Conservation (phyloP, 1,140 invertebrate species). For the Sitobion miscanthi region DNA sequence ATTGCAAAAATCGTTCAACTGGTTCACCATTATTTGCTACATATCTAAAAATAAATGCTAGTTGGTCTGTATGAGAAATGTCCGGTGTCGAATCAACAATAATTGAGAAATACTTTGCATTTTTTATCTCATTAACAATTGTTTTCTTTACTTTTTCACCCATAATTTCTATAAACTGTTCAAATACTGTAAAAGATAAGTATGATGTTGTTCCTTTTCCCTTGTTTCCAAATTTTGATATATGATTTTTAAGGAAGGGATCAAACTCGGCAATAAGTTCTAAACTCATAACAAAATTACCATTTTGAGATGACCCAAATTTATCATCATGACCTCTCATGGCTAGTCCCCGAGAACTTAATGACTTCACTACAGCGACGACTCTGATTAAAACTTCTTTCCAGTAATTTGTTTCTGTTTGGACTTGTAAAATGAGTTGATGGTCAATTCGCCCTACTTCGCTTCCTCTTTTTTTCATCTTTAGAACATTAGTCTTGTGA, state of each 20-base stretch:
- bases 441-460: too few relatives aligned
- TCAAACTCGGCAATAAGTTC: constrained; percentile 22
- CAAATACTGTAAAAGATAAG: constrained; percentile 61
- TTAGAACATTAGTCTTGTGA: too few relatives aligned
- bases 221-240: constrained; percentile 59
- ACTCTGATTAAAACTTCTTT: background rate
- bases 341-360: background rate
- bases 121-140: constrained; percentile 61
- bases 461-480: too few relatives aligned
- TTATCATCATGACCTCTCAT: background rate
- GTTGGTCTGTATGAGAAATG: constrained; percentile 30
- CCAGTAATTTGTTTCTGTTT: background rate
- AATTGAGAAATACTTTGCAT: constrained; percentile 62
- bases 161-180: constrained; percentile 61
- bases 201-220: constrained; percentile 61
- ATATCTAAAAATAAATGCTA: constrained; percentile 30
- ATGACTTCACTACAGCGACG: background rate
- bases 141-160: constrained; percentile 58
- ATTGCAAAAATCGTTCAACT: constrained; percentile 40
- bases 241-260: background rate
- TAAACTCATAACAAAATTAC: background rate
- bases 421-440: constrained; percentile 8
- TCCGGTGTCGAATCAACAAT: constrained; percentile 47
- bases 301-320: background rate
- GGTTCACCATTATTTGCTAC: constrained; percentile 39